phyloP scores from a whole-genome alignment of 2,888 invertebrate species.

The Scaptomyza caliginosa region DNA sequence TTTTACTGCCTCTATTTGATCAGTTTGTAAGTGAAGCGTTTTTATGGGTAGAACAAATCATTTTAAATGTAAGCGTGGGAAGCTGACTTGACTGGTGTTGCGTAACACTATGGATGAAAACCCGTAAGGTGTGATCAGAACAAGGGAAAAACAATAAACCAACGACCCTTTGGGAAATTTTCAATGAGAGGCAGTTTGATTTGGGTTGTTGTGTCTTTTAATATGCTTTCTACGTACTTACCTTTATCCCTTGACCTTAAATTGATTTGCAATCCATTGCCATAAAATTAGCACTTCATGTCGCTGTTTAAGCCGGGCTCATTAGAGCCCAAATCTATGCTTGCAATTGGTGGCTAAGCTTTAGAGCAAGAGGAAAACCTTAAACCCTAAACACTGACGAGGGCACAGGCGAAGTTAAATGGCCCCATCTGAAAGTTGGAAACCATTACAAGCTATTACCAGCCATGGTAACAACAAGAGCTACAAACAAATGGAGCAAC shows the following conservation, averaged over 20 bases:
- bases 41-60: conserved; percentile 45
- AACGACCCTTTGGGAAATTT: not conserved
- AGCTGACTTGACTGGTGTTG: conserved; percentile 43
- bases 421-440: conserved; percentile 63
- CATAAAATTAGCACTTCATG: conserved; percentile 70
- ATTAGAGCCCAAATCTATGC: conserved; percentile 71
- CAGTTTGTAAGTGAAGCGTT: conserved; percentile 39
- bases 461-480: conserved; percentile 18
- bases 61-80: conserved; percentile 53
- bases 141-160: conserved; percentile 34
- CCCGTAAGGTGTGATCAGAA: conserved; percentile 50
- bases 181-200: not conserved
- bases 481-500: conserved; percentile 35
- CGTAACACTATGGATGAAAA: conserved; percentile 41
- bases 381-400: conserved; percentile 25
- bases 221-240: not conserved
- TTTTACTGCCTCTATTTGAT: conserved; percentile 42
- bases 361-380: conserved; percentile 17
- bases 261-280: conserved; percentile 46
- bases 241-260: conserved; percentile 53
- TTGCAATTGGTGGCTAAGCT: conserved; percentile 55
- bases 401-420: conserved; percentile 47
- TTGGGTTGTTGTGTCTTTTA: not conserved
- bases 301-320: conserved; percentile 46
- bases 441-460: conserved; percentile 62